Percentiles rank a stretch among this genome's conserved stretches.
These are phyloP conservation scores for Cotesia glomerata DNA, from an alignment of 1,140 invertebrate species.

Conservation along the genomic window DNA sequence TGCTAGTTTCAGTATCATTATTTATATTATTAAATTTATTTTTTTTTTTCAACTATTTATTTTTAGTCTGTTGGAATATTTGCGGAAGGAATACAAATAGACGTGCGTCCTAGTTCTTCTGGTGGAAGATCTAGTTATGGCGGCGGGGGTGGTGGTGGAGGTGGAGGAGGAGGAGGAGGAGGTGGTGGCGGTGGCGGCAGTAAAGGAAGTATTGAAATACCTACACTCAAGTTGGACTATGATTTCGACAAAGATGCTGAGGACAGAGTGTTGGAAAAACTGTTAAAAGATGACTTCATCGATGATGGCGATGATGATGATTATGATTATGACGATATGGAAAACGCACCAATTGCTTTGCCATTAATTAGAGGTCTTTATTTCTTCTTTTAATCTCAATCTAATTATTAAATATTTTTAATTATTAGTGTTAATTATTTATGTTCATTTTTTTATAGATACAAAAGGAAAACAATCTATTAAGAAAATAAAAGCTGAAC, in stretches of 20 bases:
- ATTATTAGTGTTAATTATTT: not conserved
- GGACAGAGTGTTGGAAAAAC: conserved; percentile 48
- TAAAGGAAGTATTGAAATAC: conserved; percentile 40
- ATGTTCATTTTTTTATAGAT: conserved; percentile 9
- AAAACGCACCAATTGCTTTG: conserved; percentile 46
- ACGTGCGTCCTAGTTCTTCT: not conserved
- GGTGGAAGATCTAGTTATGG: conserved; percentile 29
- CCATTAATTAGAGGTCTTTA: conserved; percentile 48
- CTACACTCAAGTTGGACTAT: conserved; percentile 51
- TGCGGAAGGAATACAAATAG: conserved; percentile 45
- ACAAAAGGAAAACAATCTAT: not conserved
- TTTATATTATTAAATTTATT: not conserved
- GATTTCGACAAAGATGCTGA: conserved; percentile 50
- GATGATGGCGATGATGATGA: conserved; percentile 48
- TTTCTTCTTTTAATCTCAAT: not conserved
- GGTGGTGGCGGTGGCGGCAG: conserved; percentile 32
- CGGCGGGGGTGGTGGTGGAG: conserved; percentile 28
- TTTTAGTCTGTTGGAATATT: conserved; percentile 55
- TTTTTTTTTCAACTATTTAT: conserved; percentile 10
- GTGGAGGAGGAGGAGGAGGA: conserved; percentile 30
- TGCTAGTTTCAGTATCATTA: not conserved
- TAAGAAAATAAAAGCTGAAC: conserved; percentile 22
- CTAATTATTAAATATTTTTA: too few species aligned
- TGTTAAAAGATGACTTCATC: conserved; percentile 54
- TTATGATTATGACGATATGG: conserved; percentile 32